These are phyloP conservation scores for Anodontia alba DNA, from an alignment of 2,888 invertebrate species.

Conservation along the genomic window DNA sequence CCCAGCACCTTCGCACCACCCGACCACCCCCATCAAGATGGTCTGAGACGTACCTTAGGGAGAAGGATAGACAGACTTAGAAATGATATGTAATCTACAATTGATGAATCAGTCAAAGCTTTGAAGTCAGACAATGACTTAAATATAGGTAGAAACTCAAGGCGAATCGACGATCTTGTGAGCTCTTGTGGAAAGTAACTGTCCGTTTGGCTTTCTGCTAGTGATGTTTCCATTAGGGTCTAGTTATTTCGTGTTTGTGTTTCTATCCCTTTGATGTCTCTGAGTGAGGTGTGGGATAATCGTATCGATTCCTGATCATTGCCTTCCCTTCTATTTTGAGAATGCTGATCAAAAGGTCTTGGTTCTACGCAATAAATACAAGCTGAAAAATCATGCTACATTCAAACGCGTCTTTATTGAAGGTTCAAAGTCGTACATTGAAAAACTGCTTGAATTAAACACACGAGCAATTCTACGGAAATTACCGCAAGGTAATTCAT, in stretches of 20 bases:
- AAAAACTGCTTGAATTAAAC: background rate
- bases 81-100: conserved; percentile 21
- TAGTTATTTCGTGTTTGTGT: too few relatives aligned
- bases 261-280: too few relatives aligned
- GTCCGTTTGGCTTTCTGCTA: too few relatives aligned
- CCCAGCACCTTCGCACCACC: too few relatives aligned
- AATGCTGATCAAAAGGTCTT: background rate
- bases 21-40: too few relatives aligned
- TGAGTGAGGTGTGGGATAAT: too few relatives aligned
- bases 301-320: too few relatives aligned
- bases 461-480: background rate
- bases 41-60: conserved; percentile 16
- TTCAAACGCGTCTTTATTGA: background rate
- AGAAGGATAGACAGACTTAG: conserved; percentile 24
- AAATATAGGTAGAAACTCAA: conserved; percentile 4
- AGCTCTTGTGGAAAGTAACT: background rate
- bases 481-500: background rate
- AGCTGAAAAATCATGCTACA: background rate
- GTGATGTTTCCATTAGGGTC: too few relatives aligned
- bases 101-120: conserved; percentile 20
- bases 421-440: background rate
- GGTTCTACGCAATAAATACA: background rate
- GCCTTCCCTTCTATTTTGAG: too few relatives aligned
- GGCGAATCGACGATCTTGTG: conserved; percentile 9
- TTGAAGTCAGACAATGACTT: conserved; percentile 9